Conservation (phyloP, 2,888 invertebrate species). For the Cerastis rubricosa region DNA sequence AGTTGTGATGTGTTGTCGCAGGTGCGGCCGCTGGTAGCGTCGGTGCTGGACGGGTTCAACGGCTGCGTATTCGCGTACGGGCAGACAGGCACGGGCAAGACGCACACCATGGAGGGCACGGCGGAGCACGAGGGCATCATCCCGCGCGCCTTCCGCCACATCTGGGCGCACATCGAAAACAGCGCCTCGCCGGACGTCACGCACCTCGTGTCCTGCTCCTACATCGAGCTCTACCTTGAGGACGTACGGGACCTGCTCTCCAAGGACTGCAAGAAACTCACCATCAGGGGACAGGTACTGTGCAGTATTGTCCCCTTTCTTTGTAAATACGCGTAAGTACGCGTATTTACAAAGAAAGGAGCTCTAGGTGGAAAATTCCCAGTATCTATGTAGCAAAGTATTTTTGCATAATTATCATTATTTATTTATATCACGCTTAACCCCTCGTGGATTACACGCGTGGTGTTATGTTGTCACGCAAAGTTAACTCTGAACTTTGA, state of each 20-base stretch:
- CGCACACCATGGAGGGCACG: constrained; percentile 94
- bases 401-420: not conserved
- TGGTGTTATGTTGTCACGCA: not conserved
- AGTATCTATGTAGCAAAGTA: not conserved
- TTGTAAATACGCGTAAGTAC: no score
- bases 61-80: constrained; percentile 99
- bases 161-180: constrained; percentile 97
- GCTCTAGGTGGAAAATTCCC: not conserved
- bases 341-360: not conserved
- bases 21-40: constrained; percentile 97
- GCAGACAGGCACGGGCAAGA: constrained; percentile 99
- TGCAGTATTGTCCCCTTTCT: no score
- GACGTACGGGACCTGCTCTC: constrained; percentile 94
- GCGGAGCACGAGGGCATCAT: constrained; percentile 95
- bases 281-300: constrained; percentile 88
- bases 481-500: constrained; percentile 13
- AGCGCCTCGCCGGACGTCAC: constrained; percentile 97
- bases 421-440: not conserved
- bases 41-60: constrained; percentile 99
- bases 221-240: constrained; percentile 99
- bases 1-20: constrained; percentile 57
- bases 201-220: constrained; percentile 98
- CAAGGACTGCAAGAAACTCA: constrained; percentile 95
- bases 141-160: constrained; percentile 99
- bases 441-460: not conserved